Evolutionary conservation across 2,797 vertebrate genomes (phyloP).

Genomic region (Paramormyrops hopkinsi): DNA sequence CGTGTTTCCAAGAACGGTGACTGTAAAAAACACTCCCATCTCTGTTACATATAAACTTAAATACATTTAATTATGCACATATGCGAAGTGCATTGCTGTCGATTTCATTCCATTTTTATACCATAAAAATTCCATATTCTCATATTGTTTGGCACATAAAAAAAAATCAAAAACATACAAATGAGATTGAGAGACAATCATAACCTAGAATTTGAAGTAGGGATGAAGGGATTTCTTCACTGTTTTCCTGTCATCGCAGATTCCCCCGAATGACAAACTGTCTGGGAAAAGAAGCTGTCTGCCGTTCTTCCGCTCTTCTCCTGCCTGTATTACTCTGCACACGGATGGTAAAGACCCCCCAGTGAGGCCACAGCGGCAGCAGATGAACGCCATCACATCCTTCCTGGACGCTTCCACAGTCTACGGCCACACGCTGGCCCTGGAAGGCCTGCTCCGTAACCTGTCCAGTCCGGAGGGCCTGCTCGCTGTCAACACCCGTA

Average conservation of each 20-base stretch:
- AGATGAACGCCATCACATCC: conserved; percentile 80
- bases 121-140: neutral
- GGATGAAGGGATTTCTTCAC: neutral
- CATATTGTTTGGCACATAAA: neutral
- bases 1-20: neutral
- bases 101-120: neutral
- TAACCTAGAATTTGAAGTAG: neutral
- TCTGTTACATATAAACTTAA: neutral
- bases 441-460: conserved; percentile 66
- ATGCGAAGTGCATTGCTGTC: neutral
- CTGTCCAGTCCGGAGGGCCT: conserved; percentile 66
- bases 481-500: conserved; percentile 62
- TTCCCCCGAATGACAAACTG: conserved; percentile 42
- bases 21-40: neutral
- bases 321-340: conserved; percentile 58
- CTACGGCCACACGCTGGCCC: conserved; percentile 66
- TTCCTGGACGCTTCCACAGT: conserved; percentile 87
- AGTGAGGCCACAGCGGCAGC: conserved; percentile 62
- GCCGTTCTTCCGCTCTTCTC: conserved; percentile 79
- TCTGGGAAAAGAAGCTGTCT: conserved; percentile 54
- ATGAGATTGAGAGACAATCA: neutral
- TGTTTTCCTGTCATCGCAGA: conserved; percentile 51
- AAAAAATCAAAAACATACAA: conserved; percentile 3
- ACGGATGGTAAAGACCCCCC: conserved; percentile 40
- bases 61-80: neutral